Percentiles rank a stretch among this genome's conserved stretches.
Evolutionary conservation across 2,113 vertebrate species (phyloP).

Genomic region (Austrofundulus limnaeus): DNA sequence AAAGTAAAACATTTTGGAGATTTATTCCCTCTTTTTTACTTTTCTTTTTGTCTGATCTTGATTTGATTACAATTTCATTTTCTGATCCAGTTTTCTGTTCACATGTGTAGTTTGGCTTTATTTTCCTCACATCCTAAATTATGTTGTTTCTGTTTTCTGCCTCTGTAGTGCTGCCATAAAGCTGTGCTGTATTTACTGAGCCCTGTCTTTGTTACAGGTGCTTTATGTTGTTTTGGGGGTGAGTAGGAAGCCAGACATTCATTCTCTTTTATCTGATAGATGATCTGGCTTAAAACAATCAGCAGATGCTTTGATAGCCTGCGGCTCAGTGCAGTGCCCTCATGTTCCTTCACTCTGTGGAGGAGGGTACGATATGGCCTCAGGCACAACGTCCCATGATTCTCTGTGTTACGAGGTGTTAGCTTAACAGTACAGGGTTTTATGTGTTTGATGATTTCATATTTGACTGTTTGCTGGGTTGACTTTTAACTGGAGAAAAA

Average conservation of each 20-base stretch:
- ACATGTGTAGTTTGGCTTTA: neutral
- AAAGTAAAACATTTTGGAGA: no score
- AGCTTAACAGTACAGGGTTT: neutral
- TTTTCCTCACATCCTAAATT: neutral
- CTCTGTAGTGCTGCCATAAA: neutral
- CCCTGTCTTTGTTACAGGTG: constrained; percentile 9
- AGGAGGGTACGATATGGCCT: constrained; percentile 29
- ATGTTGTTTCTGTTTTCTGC: neutral
- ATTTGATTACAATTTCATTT: neutral
- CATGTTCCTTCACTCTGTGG: constrained; percentile 21
- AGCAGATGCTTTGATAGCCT: constrained; percentile 53
- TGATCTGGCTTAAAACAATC: constrained; percentile 37
- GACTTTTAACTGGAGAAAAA: neutral
- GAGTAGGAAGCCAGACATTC: constrained; percentile 14
- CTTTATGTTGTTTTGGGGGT: neutral
- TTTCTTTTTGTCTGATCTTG: neutral
- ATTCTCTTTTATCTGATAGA: constrained; percentile 37
- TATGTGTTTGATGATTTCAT: neutral
- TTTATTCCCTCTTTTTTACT: neutral
- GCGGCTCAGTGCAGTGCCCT: constrained; percentile 18
- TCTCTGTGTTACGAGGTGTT: neutral
- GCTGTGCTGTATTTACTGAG: neutral
- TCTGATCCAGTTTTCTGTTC: neutral
- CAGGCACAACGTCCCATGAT: constrained; percentile 15
- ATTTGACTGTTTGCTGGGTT: neutral